Evolutionary conservation across 2,797 vertebrate genomes (phyloP).

Genomic region (Otolemur crassicaudatus): DNA sequence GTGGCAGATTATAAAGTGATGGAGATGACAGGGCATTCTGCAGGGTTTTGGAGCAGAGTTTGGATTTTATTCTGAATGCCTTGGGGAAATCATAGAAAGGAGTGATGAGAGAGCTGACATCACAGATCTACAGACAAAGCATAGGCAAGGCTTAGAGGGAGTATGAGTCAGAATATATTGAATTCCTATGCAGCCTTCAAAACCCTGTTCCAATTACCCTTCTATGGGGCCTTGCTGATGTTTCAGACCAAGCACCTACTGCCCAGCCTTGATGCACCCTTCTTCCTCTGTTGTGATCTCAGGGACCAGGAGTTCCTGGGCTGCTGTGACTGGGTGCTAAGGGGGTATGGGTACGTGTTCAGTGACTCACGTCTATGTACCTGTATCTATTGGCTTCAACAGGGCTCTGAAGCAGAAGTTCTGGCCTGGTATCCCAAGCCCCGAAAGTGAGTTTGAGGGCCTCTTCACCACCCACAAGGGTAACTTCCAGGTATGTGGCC

Average conservation of each 20-base stretch:
- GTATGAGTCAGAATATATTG: background rate
- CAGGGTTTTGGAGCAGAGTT: background rate
- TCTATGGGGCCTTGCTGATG: background rate
- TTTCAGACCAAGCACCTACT: background rate
- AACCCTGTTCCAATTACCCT: background rate
- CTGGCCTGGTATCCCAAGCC: slow-evolving; percentile 94
- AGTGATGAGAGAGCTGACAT: background rate
- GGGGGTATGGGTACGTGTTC: background rate
- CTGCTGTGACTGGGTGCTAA: background rate
- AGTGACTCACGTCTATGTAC: background rate
- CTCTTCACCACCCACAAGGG: slow-evolving; percentile 94
- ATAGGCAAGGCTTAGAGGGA: background rate
- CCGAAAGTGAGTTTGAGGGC: slow-evolving; percentile 92
- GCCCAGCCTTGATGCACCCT: background rate
- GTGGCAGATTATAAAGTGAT: background rate
- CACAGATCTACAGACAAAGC: background rate
- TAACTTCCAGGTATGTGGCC: slow-evolving; percentile 91
- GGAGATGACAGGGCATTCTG: background rate
- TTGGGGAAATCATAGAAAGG: background rate
- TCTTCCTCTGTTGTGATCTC: background rate
- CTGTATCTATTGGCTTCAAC: background rate
- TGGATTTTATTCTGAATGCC: background rate
- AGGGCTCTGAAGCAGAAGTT: slow-evolving; percentile 93
- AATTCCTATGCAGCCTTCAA: slow-evolving; percentile 47
- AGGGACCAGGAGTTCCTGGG: background rate